These are phyloP conservation scores for Drosophila testacea DNA, from an alignment of 2,888 invertebrate genomes.

Conservation along the genomic window DNA sequence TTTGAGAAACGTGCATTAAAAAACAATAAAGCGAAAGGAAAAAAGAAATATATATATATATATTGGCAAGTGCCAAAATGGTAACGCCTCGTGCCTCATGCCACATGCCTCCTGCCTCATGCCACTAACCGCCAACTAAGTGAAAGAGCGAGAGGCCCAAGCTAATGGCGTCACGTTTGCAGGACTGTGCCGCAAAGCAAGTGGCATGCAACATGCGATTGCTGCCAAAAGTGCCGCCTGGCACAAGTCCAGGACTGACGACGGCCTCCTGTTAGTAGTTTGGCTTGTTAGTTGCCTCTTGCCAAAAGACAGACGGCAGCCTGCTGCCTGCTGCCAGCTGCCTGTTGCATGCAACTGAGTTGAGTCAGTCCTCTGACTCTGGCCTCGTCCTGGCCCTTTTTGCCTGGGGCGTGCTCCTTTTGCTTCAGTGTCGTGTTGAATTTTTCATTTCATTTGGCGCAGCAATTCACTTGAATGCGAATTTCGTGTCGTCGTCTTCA, in stretches of 20 bases:
- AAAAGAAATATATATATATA: conserved; percentile 41
- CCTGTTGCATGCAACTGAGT: conserved; percentile 69
- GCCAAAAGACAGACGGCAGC: conserved; percentile 22
- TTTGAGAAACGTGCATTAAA: conserved; percentile 75
- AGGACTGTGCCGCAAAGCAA: conserved; percentile 65
- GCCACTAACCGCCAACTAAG: conserved; percentile 1
- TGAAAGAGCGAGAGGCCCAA: conserved; percentile 50
- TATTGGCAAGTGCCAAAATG: conserved; percentile 61
- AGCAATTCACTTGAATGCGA: conserved; percentile 83
- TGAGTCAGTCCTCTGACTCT: conserved; percentile 23
- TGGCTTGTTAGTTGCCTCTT: conserved; percentile 73
- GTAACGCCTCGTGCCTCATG: conserved; percentile 32
- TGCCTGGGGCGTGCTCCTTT: conserved; percentile 46
- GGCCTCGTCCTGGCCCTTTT: neutral
- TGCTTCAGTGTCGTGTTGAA: conserved; percentile 74
- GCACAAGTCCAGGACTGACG: conserved; percentile 73
- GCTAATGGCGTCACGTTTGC: conserved; percentile 84
- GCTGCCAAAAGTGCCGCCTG: conserved; percentile 83
- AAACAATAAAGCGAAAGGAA: conserved; percentile 67
- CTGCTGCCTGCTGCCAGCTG: conserved; percentile 70
- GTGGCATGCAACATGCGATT: conserved; percentile 84
- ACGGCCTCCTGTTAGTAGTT: conserved; percentile 69
- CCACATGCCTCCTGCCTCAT: neutral
- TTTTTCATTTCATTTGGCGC: conserved; percentile 83
- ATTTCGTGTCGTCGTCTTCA: conserved; percentile 75